These are phyloP conservation scores for Percina caprodes DNA, from an alignment of 2,113 vertebrate species.

Conservation along the genomic window DNA sequence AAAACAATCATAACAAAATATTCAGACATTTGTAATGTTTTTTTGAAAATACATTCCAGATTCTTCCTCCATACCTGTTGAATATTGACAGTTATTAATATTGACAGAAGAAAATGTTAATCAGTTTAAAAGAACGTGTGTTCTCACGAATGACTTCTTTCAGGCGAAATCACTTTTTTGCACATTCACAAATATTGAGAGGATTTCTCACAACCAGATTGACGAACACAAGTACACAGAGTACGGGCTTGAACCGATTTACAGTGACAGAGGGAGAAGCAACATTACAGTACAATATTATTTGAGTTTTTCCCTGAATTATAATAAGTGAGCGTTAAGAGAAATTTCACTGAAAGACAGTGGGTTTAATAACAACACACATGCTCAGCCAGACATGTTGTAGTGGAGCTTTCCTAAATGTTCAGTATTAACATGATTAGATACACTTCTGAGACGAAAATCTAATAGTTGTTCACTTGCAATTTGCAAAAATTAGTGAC, in stretches of 20 bases:
- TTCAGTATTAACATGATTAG: neutral
- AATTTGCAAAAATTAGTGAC: neutral
- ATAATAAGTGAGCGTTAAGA: neutral
- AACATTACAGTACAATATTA: neutral
- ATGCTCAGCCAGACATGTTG: too few relatives aligned
- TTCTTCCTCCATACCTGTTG: neutral
- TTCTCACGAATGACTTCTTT: neutral
- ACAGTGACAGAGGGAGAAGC: neutral
- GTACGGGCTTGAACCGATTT: neutral
- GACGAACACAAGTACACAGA: neutral
- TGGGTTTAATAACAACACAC: too few relatives aligned
- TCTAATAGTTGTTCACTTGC: neutral
- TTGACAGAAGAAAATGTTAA: neutral
- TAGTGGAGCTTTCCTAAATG: neutral
- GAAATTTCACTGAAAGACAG: neutral
- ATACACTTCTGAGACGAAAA: too few relatives aligned
- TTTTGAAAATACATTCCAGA: conserved; percentile 15
- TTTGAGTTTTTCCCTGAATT: neutral
- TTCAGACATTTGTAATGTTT: conserved; percentile 1
- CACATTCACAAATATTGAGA: neutral
- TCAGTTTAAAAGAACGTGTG: neutral
- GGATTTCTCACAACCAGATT: neutral
- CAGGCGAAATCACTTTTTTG: neutral
- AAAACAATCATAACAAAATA: neutral
- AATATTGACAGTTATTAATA: too few relatives aligned